Percentiles rank a stretch among this genome's conserved stretches.
Evolutionary conservation across 2,113 vertebrate genomes (phyloP).

Genomic region (Motacilla tschutschensis): DNA sequence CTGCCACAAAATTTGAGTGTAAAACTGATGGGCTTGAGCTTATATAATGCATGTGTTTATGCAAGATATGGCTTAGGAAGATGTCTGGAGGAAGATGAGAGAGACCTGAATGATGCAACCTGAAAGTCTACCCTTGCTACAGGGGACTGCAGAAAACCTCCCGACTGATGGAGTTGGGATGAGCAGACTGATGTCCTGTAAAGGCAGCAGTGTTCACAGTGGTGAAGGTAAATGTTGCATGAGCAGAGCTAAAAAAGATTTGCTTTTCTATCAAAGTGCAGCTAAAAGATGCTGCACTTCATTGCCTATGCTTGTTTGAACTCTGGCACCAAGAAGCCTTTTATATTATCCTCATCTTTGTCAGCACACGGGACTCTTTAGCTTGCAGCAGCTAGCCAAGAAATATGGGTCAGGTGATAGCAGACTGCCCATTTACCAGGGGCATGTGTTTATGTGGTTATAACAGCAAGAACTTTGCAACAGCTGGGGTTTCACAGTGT

Average conservation of each 20-base stretch:
- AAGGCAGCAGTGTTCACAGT: background rate
- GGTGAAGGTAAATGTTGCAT: background rate
- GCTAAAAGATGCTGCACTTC: background rate
- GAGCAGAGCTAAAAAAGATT: background rate
- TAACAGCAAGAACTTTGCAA: background rate
- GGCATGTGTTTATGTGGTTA: background rate
- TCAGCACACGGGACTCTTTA: background rate
- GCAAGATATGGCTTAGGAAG: background rate
- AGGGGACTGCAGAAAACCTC: background rate
- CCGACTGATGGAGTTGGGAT: background rate
- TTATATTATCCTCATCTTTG: background rate
- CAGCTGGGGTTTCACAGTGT: background rate
- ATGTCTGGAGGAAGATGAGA: background rate
- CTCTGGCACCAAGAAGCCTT: background rate
- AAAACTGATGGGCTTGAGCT: background rate
- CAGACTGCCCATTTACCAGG: background rate
- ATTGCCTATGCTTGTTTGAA: background rate
- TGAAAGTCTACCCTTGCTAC: background rate
- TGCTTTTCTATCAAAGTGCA: background rate
- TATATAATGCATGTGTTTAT: background rate
- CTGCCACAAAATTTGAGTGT: background rate
- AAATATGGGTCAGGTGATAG: background rate
- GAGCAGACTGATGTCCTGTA: background rate
- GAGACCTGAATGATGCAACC: background rate
- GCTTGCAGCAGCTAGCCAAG: background rate